phyloP scores from a whole-genome alignment of 2,888 invertebrate species.

The Hofmannophila pseudospretella region DNA sequence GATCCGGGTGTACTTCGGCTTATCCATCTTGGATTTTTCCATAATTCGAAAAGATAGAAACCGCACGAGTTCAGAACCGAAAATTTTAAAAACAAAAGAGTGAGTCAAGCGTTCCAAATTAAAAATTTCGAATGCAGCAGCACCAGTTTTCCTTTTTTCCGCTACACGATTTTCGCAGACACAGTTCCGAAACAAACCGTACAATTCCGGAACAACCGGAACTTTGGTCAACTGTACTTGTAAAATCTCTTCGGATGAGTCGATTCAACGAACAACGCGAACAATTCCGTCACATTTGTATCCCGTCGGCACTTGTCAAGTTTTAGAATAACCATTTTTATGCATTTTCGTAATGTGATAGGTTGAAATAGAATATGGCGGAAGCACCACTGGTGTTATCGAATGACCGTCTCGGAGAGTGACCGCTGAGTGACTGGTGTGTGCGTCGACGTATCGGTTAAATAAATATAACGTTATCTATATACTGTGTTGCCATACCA shows the following conservation, averaged over 20 bases:
- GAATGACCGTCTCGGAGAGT: conserved; percentile 24
- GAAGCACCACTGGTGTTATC: conserved; percentile 22
- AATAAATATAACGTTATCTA: background rate
- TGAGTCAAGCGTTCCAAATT: background rate
- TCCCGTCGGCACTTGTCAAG: conserved; percentile 54
- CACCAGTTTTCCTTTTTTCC: no score
- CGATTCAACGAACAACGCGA: conserved; percentile 62
- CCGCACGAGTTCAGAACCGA: no score
- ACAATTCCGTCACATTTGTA: conserved; percentile 53
- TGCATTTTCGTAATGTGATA: conserved; percentile 45
- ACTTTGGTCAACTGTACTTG: conserved; percentile 71
- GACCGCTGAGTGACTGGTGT: conserved; percentile 27
- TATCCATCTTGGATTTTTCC: conserved; percentile 33
- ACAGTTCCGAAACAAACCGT: conserved; percentile 39
- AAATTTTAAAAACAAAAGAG: conserved; percentile 1
- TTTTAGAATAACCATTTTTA: conserved; percentile 67
- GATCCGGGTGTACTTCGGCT: conserved; percentile 46
- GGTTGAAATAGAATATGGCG: conserved; percentile 19
- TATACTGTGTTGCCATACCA: background rate
- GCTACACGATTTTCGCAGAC: no score
- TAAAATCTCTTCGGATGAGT: conserved; percentile 71
- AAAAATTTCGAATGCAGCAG: no score
- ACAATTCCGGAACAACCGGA: conserved; percentile 5
- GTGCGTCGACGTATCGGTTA: background rate
- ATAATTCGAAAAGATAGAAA: no score